These are phyloP conservation scores for Indri indri DNA, from an alignment of 2,113 vertebrate species.

Conservation along the genomic window DNA sequence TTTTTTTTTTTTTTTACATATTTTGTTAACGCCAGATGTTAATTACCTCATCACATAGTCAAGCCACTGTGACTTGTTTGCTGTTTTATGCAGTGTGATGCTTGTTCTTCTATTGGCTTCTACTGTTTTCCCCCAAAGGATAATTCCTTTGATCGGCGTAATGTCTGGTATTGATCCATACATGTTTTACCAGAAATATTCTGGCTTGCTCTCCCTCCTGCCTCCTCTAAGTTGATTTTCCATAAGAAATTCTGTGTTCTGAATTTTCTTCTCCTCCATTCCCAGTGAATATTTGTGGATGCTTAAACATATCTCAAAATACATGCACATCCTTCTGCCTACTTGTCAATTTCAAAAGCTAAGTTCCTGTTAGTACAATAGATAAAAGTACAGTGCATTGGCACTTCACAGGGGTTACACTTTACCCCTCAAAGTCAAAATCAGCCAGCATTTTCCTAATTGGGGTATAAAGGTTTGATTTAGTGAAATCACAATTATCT, in stretches of 20 bases:
- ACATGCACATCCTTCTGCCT: neutral
- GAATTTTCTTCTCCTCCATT: neutral
- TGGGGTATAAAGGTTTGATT: conserved; percentile 27
- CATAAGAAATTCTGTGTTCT: neutral
- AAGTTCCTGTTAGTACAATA: neutral
- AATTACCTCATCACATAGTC: conserved; percentile 30
- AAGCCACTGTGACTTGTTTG: neutral
- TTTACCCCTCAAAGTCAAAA: neutral
- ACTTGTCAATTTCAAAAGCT: conserved; percentile 30
- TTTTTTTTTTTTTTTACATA: neutral
- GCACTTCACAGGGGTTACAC: neutral
- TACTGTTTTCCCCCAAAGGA: neutral
- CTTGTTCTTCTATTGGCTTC: conserved; percentile 29
- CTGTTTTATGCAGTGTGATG: neutral
- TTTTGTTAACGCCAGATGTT: conserved; percentile 57
- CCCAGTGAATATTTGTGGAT: neutral
- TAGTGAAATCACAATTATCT: conserved; percentile 13
- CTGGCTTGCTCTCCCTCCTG: neutral
- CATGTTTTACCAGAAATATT: conserved; percentile 27
- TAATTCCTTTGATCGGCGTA: conserved; percentile 47
- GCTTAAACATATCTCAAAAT: neutral
- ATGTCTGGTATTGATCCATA: conserved; percentile 1
- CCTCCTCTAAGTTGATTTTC: conserved; percentile 8
- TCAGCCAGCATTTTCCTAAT: neutral
- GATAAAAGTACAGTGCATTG: neutral